phyloP scores from a whole-genome alignment of 2,888 invertebrate species.

The Macroteleia sp. region DNA sequence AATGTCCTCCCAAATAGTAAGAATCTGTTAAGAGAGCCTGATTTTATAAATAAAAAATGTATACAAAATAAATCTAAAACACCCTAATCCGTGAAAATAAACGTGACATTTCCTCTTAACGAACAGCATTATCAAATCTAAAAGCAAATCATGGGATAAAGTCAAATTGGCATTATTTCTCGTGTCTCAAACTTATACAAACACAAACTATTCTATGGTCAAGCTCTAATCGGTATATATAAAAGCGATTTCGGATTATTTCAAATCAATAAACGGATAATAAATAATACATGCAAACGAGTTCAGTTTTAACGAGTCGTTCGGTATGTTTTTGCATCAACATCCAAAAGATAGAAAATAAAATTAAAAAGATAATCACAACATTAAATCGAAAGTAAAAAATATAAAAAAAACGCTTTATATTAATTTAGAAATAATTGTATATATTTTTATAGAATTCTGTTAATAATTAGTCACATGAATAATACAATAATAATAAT shows the following conservation, averaged over 20 bases:
- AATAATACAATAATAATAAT: conserved; percentile 11
- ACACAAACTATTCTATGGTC: conserved; percentile 45
- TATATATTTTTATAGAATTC: neutral
- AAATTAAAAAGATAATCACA: neutral
- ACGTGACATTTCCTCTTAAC: too few relatives aligned
- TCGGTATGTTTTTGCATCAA: conserved; percentile 5
- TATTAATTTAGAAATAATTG: too few relatives aligned
- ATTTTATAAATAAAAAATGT: too few relatives aligned
- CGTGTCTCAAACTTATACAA: conserved; percentile 50
- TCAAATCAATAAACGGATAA: conserved; percentile 4
- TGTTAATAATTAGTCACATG: conserved; percentile 13
- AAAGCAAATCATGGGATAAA: conserved; percentile 51
- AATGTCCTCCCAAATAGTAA: too few relatives aligned
- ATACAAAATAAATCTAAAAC: too few relatives aligned
- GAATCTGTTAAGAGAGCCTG: too few relatives aligned
- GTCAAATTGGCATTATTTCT: conserved; percentile 44
- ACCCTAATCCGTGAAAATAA: too few relatives aligned
- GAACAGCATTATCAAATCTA: too few relatives aligned
- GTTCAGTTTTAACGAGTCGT: neutral
- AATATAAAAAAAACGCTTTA: neutral
- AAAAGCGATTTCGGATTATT: conserved; percentile 30
- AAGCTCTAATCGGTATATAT: conserved; percentile 54
- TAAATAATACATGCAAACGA: conserved; percentile 25
- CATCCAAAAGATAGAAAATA: conserved; percentile 2
- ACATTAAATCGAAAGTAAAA: neutral